Evolutionary conservation across 2,113 vertebrate species (phyloP).

Genomic region (Heliornis fulica): DNA sequence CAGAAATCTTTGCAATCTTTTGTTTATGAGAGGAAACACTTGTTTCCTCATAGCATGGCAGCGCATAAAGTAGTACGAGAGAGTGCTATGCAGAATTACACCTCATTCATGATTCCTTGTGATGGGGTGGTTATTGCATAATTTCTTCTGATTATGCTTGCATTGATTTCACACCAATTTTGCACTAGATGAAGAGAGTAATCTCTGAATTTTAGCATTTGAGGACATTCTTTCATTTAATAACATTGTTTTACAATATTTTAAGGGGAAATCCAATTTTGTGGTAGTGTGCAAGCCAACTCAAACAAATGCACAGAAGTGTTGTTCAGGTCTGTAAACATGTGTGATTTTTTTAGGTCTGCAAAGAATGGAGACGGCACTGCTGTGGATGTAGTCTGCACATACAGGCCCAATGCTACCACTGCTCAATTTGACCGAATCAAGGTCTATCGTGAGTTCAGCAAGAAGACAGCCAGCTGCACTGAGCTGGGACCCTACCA

Average conservation of each 20-base stretch:
- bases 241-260: neutral
- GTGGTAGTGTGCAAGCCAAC: neutral
- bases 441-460: neutral
- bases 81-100: neutral
- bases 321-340: neutral
- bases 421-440: neutral
- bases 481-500: neutral
- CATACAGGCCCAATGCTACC: neutral
- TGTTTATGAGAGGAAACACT: too few species aligned
- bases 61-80: neutral
- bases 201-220: neutral
- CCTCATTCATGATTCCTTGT: neutral
- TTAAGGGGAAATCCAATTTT: neutral
- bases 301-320: neutral
- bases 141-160: neutral
- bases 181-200: neutral
- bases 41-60: neutral
- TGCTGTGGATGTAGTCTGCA: constrained; percentile 11
- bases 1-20: neutral
- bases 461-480: neutral
- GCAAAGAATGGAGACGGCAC: neutral
- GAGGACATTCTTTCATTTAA: neutral
- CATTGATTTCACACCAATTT: neutral
- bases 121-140: too few species aligned
- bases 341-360: neutral